Evolutionary conservation across 2,888 invertebrate genomes (phyloP).

Genomic region (Calephelis perditalis): DNA sequence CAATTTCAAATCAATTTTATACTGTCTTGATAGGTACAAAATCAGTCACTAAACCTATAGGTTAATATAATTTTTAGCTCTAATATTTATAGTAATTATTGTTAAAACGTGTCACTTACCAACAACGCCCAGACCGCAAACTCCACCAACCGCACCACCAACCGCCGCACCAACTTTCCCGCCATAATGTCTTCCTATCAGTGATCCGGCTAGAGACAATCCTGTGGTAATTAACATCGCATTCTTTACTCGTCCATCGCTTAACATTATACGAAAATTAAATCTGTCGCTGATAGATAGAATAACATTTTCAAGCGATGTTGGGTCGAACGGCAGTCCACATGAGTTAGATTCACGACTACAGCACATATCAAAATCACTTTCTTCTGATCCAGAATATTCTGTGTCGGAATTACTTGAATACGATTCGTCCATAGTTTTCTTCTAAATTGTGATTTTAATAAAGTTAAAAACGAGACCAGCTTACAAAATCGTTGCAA

Average conservation of each 20-base stretch:
- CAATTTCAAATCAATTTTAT: too few species aligned
- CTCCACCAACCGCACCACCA: slow-evolving; percentile 62
- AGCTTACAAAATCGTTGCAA: too few species aligned
- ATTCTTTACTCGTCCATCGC: slow-evolving; percentile 39
- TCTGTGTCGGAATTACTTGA: slow-evolving; percentile 26
- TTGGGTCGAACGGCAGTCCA: slow-evolving; percentile 50
- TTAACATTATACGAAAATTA: slow-evolving; percentile 55
- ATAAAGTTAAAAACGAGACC: too few species aligned
- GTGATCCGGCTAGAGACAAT: slow-evolving; percentile 52
- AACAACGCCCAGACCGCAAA: slow-evolving; percentile 57
- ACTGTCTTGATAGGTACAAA: too few species aligned
- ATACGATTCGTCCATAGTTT: slow-evolving; percentile 29
- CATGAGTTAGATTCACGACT: slow-evolving; percentile 31
- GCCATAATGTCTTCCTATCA: slow-evolving; percentile 61
- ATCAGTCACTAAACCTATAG: too few species aligned
- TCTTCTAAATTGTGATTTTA: background rate
- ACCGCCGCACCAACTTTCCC: slow-evolving; percentile 60
- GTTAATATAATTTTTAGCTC: background rate
- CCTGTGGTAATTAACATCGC: slow-evolving; percentile 57
- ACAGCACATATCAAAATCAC: slow-evolving; percentile 42
- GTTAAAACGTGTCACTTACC: slow-evolving; percentile 41
- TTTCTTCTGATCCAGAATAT: slow-evolving; percentile 40
- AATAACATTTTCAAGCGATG: slow-evolving; percentile 53
- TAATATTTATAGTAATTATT: background rate
- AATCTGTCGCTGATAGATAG: slow-evolving; percentile 55